Evolutionary conservation across 2,888 invertebrate species (phyloP), one percentile per base, ranked within the genome.

Genomic region (Vesta saturnalis): DNA sequence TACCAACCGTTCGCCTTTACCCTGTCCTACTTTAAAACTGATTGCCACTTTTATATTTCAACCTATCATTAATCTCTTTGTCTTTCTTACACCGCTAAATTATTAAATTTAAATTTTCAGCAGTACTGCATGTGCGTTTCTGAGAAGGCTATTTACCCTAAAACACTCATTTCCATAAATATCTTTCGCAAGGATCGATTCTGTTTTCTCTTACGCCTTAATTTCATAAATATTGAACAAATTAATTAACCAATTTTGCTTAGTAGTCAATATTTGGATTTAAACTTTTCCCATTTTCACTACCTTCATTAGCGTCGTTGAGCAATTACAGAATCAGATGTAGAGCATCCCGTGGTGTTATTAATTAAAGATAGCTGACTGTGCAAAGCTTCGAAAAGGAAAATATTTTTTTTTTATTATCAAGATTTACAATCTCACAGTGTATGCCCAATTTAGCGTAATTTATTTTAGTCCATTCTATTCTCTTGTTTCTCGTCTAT

Each of bases 1-100:
- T 78, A 77, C 77, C 73, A 64, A 64, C 61, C 69, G 66, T 65
- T 69, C 69, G 69, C 69, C 69, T 69, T 47, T 69, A 60, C 69
- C 59, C 61, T 66, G 66, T 59, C 63, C 66, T 69, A 69, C 64
- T 69, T 66, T 63, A 63, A 66, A 65, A 62, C 69, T 69, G 69
- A 69, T 69, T 69, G 69, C 69, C 69, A 69, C 66, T 69, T 69
- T 69, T 69, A n/a, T n/a, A 69, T 69, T 69, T 66, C 69, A 60
- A 63, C 58, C 65, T 59, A 65, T 66, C 66, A 69, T 69, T 69
- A 69, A 69, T 69, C 69, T 69, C 66, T 69, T 66, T 60, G 66
- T 39, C 8, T 66, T 65, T 64, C 65, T 61, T 57, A 65, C 69
- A n/a, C 58, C 61, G 62, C 62, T 66, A 65, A 66, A 69, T 69